These are phyloP conservation scores for Turritopsis rubra DNA, from an alignment of 30 jellyfish, hydroid and myxozoan species.

Conservation along the genomic window DNA sequence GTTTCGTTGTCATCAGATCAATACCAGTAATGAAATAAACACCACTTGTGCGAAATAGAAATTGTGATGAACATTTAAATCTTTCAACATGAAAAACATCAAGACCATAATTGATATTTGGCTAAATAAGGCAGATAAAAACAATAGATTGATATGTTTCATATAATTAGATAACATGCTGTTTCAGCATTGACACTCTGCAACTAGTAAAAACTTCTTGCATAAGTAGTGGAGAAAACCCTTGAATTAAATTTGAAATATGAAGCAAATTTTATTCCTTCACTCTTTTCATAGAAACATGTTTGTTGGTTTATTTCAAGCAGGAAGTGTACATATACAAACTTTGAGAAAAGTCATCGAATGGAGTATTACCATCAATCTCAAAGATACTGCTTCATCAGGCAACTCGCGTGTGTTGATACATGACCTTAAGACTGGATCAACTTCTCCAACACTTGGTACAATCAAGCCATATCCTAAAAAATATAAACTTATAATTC, in stretches of 20 bases:
- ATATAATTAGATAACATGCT: no score
- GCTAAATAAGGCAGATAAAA: slow-evolving; percentile 17
- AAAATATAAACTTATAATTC: background rate
- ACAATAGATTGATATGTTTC: background rate
- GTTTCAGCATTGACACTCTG: no score
- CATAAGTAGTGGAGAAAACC: no score
- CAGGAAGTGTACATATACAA: no score
- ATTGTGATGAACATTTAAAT: slow-evolving; percentile 62
- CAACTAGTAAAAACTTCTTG: no score
- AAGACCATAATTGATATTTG: slow-evolving; percentile 43
- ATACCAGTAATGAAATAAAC: slow-evolving; percentile 45
- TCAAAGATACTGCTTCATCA: slow-evolving; percentile 33
- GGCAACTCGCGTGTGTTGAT: slow-evolving; percentile 38
- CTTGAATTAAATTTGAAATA: no score
- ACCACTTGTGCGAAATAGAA: slow-evolving; percentile 56
- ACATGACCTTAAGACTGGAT: slow-evolving; percentile 42
- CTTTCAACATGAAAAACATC: slow-evolving; percentile 84
- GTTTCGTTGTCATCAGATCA: slow-evolving; percentile 35
- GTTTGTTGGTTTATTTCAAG: no score
- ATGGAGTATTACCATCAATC: slow-evolving; percentile 8
- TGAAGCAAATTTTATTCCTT: no score
- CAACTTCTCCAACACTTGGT: slow-evolving; percentile 52
- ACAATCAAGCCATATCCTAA: slow-evolving; percentile 42
- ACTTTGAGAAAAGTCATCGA: background rate
- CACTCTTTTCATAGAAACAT: no score